Evolutionary conservation across 1,140 invertebrate genomes (phyloP).

Genomic region (Brachionus asplanchnoidis): DNA sequence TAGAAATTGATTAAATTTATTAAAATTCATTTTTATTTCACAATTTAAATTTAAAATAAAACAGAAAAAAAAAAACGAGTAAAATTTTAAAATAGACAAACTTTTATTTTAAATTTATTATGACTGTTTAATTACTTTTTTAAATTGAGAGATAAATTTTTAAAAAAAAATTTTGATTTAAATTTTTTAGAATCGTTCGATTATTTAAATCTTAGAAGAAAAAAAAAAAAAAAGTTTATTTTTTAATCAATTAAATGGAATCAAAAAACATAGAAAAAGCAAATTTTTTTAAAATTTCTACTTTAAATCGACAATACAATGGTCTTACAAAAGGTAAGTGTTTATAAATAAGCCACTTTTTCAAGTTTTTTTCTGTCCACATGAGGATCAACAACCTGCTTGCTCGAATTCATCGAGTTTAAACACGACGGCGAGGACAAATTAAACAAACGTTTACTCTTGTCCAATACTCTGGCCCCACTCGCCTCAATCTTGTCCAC

Average conservation of each 20-base stretch:
- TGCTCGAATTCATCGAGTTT: not conserved
- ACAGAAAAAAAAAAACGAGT: not conserved
- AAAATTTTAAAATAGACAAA: not conserved
- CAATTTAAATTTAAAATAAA: not conserved
- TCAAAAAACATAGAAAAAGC: slow-evolving; percentile 13
- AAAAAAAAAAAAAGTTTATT: too few relatives aligned
- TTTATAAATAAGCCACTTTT: slow-evolving; percentile 8
- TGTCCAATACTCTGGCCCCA: not conserved
- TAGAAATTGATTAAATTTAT: not conserved
- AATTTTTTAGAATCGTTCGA: not conserved
- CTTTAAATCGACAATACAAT: slow-evolving; percentile 10
- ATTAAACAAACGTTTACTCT: not conserved
- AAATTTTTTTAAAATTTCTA: not conserved
- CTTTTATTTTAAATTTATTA: not conserved
- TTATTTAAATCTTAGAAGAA: not conserved
- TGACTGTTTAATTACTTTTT: not conserved
- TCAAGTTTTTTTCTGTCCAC: not conserved
- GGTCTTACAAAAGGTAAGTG: slow-evolving; percentile 18
- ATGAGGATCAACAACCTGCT: not conserved
- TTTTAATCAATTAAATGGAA: not conserved
- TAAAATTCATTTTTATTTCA: not conserved
- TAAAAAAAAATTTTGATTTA: not conserved
- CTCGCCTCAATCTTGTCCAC: not conserved
- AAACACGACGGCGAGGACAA: slow-evolving; percentile 13
- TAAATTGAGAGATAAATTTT: not conserved